Conservation (phyloP, 2,888 invertebrate genomes). For the Lasioglossum calceatum region DNA sequence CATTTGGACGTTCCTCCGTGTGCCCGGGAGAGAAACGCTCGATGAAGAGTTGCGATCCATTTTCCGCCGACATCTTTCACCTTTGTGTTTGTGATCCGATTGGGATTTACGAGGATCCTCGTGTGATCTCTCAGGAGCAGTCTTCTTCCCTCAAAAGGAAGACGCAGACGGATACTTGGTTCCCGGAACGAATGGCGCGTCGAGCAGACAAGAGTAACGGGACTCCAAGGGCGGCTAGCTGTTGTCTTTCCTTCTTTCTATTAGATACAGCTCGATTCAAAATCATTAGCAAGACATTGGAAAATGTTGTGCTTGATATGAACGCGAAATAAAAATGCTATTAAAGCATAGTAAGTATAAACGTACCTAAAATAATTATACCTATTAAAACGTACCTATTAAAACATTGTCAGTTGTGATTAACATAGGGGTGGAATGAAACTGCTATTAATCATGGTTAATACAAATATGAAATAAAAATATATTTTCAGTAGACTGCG, state of each 20-base stretch:
- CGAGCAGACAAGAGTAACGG: constrained; percentile 6
- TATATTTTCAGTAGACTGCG: no score
- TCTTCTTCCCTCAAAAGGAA: background rate
- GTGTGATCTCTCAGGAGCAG: constrained; percentile 27
- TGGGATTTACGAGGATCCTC: constrained; percentile 59
- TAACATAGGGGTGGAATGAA: no score
- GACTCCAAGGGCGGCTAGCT: constrained; percentile 3
- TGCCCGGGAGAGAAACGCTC: constrained; percentile 19
- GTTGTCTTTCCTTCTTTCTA: constrained; percentile 30
- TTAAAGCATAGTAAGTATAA: no score
- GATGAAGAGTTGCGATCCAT: constrained; percentile 39
- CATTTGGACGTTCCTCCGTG: background rate
- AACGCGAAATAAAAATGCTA: no score
- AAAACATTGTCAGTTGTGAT: no score
- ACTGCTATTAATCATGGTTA: no score
- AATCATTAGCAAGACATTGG: background rate
- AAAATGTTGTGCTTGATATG: no score
- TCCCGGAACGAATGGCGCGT: constrained; percentile 34
- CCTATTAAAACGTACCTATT: no score
- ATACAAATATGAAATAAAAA: no score
- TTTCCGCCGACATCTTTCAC: constrained; percentile 34
- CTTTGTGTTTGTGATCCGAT: constrained; percentile 51
- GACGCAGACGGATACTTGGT: constrained; percentile 8
- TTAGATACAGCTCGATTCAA: background rate
- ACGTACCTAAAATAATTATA: no score